Evolutionary conservation across 1,140 invertebrate genomes (phyloP), one percentile per base, ranked within the genome.

Genomic region (Pseudomyrmex pallidus): DNA sequence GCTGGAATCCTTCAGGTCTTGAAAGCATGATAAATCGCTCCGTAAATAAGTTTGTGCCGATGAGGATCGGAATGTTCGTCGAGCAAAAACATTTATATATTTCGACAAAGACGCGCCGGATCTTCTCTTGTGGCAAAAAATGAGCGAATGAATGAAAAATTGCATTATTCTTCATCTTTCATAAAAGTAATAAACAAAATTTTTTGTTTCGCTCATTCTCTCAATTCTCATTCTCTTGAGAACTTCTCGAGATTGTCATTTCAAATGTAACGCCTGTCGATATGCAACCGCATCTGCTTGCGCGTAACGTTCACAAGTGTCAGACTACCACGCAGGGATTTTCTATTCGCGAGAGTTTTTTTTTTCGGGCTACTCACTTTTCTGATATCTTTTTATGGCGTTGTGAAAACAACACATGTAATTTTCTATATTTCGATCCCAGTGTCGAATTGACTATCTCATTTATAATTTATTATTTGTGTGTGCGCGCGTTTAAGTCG

Each of bases 1-100:
- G 3, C 3, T 59, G 15, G 8, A 1, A 70, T 35, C 12, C 8
- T 10, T 59, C 44, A 76, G 35, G 35, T 8, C 13, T 48, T n/a
- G 20, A 59, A 70, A 78, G 56, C 54, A 61, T 61, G 54, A 80
- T 80, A 80, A 72, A 59, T 70, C 22, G 4, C 48, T 46, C 8
- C 15, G 17, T 17, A 48, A 70, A 59, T 12, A 20, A 48, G 7
- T 57, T 46, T 5, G 35, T 35, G 35, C 35, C 7, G 35, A 35
- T 35, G 5, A 35, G 35, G 35, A 5, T 5, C 7, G 35, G 35
- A 5, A 35, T 0, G 35, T 35, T 35, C 35, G 5, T 35, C 35
- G 5, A 35, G 35, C 35, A 7, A 35, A 35, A 35, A 7, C 35
- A n/a, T n/a, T n/a, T n/a, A n/a, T 35, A 35, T 35, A 35, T 35